Conservation (phyloP, 2,797 vertebrate species). For the Enteromius paludinosus region DNA sequence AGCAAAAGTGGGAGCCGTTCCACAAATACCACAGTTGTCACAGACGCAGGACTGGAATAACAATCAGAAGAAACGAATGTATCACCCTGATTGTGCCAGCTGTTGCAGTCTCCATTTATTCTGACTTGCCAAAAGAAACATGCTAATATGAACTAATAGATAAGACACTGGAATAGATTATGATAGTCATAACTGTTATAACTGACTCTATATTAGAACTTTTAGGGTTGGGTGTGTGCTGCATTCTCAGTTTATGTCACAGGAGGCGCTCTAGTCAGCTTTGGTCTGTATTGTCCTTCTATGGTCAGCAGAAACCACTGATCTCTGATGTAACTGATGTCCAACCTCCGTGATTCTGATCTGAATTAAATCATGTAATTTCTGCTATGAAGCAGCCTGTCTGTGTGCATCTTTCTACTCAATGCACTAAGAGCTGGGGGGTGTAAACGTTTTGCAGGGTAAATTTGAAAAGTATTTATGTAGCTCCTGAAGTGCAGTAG, state of each 20-base stretch:
- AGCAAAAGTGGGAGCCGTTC: conserved; percentile 11
- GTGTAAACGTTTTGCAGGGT: too few relatives aligned
- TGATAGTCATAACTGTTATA: conserved; percentile 39
- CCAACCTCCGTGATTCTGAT: too few relatives aligned
- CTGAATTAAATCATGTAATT: too few relatives aligned
- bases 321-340: not conserved
- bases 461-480: too few relatives aligned
- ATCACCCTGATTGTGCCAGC: conserved; percentile 15
- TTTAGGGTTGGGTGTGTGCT: not conserved
- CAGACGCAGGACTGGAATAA: conserved; percentile 33
- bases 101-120: conserved; percentile 36
- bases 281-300: not conserved
- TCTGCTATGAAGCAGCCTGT: too few relatives aligned
- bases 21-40: conserved; percentile 43
- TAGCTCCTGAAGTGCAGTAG: too few relatives aligned
- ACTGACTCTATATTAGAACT: conserved; percentile 28
- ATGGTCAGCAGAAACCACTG: not conserved
- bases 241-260: not conserved
- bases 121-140: conserved; percentile 34
- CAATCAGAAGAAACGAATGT: conserved; percentile 36
- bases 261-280: not conserved
- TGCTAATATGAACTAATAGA: conserved; percentile 24
- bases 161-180: conserved; percentile 30
- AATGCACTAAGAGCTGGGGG: too few relatives aligned
- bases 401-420: too few relatives aligned